These are phyloP conservation scores for Conus betulinus DNA, from an alignment of 1,140 invertebrate genomes.

Conservation along the genomic window DNA sequence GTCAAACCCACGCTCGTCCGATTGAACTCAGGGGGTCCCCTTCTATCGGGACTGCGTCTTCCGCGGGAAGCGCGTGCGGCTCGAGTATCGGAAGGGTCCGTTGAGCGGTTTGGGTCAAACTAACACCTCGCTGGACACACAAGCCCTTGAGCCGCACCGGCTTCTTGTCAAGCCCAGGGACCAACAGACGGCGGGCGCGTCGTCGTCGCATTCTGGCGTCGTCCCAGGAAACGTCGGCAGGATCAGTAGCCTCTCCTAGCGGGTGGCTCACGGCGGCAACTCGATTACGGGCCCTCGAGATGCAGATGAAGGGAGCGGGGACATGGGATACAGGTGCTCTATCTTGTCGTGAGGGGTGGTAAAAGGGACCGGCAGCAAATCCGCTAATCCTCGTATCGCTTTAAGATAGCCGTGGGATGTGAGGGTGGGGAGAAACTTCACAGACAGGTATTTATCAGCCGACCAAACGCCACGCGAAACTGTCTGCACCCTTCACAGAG, in stretches of 20 bases:
- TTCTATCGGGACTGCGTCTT: background rate
- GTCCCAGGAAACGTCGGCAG: slow-evolving; percentile 17
- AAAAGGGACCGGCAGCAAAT: background rate
- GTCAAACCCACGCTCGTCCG: background rate
- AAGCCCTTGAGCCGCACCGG: background rate
- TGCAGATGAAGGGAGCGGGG: background rate
- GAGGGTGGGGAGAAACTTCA: background rate
- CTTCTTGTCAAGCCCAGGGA: background rate
- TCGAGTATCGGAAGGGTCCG: background rate
- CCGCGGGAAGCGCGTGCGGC: background rate
- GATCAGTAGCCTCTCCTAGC: slow-evolving; percentile 8
- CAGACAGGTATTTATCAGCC: no score
- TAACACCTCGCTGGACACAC: slow-evolving; percentile 2
- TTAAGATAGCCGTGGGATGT: background rate
- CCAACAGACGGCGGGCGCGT: background rate
- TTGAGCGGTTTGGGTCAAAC: slow-evolving; percentile 1
- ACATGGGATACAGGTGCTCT: background rate
- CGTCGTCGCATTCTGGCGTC: background rate
- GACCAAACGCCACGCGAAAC: no score
- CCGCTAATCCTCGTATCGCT: slow-evolving; percentile 18
- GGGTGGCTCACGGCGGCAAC: background rate
- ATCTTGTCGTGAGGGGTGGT: slow-evolving; percentile 5
- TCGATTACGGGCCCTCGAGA: background rate
- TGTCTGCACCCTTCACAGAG: no score
- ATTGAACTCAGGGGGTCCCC: background rate